phyloP scores from a whole-genome alignment of 2,797 vertebrate species.

The Pseudocheirus occidentalis region DNA sequence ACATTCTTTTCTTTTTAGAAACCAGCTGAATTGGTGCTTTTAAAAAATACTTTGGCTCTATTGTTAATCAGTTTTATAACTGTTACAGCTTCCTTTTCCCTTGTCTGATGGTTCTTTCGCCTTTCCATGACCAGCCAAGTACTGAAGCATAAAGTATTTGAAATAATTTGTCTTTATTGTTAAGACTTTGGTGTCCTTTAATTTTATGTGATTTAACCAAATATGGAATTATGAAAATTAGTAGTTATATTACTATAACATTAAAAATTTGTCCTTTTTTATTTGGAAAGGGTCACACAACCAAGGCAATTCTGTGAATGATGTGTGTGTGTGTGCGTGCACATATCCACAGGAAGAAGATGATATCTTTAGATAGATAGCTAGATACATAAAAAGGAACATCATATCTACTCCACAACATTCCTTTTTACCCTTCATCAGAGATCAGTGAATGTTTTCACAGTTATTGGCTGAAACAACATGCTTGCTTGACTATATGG shows the following conservation, averaged over 20 bases:
- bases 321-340: not conserved
- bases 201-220: conserved; percentile 32
- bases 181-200: conserved; percentile 52
- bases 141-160: conserved; percentile 77
- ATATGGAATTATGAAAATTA: conserved; percentile 28
- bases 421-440: not conserved
- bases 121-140: conserved; percentile 79
- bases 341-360: too few species aligned
- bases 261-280: not conserved
- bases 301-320: not conserved
- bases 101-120: conserved; percentile 76
- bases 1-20: conserved; percentile 84
- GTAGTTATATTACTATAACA: conserved; percentile 55
- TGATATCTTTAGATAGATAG: too few species aligned
- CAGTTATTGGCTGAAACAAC: not conserved
- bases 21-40: conserved; percentile 83
- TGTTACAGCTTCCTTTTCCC: conserved; percentile 81
- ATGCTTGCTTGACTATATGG: not conserved
- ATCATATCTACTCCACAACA: not conserved
- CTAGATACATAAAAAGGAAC: not conserved
- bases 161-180: conserved; percentile 73
- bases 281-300: not conserved
- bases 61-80: conserved; percentile 81
- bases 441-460: not conserved
- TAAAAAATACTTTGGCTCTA: conserved; percentile 79